Percentiles rank a stretch among this genome's conserved stretches.
Conservation (phyloP, 2,113 vertebrate species). For the Girardinichthys multiradiatus region DNA sequence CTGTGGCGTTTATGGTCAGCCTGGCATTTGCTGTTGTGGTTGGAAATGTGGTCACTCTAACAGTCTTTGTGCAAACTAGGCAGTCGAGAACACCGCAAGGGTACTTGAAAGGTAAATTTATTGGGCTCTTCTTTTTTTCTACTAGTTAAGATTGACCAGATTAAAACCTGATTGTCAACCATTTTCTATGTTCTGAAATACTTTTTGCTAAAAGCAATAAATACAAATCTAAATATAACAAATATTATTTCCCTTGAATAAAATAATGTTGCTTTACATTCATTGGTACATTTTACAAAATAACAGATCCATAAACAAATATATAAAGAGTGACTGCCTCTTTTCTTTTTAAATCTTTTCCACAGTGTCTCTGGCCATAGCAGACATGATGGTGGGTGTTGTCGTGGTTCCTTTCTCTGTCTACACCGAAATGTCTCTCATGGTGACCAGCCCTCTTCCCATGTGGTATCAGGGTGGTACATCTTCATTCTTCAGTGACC, state of each 20-base stretch:
- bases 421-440: constrained; percentile 82
- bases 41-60: constrained; percentile 83
- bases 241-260: no score
- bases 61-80: constrained; percentile 81
- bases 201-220: background rate
- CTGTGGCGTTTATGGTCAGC: constrained; percentile 81
- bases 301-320: no score
- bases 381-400: constrained; percentile 84
- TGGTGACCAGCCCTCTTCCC: constrained; percentile 72
- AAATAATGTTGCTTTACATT: no score
- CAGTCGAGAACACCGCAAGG: constrained; percentile 83
- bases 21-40: constrained; percentile 81
- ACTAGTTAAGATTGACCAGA: background rate
- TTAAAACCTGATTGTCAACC: background rate
- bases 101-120: constrained; percentile 82
- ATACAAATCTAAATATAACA: no score
- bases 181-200: background rate
- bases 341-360: constrained; percentile 27
- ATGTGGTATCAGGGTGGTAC: constrained; percentile 70
- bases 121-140: background rate
- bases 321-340: no score
- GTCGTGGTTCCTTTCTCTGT: constrained; percentile 85
- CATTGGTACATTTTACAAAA: no score
- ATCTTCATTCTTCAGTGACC: constrained; percentile 15
- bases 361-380: constrained; percentile 83